A percentile compares a stretch with the other conserved stretches of the same genome.
phyloP scores from a whole-genome alignment of 2,113 vertebrate genomes.

The Oreochromis niloticus region DNA sequence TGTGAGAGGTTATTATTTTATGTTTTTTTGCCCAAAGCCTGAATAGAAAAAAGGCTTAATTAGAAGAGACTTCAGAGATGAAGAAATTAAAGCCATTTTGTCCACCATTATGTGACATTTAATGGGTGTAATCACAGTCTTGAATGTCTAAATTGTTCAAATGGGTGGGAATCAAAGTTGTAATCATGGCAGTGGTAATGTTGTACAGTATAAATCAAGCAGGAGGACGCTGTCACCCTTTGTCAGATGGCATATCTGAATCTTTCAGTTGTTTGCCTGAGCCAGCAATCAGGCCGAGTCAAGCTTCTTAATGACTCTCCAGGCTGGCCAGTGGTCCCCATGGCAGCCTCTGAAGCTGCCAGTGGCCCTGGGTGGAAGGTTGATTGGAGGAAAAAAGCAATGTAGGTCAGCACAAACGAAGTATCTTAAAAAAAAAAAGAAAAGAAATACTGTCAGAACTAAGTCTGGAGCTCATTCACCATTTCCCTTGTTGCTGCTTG shows the following conservation, averaged over 20 bases:
- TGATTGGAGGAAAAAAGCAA: slow-evolving; percentile 65
- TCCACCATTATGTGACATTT: not conserved
- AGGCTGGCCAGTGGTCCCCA: slow-evolving; percentile 26
- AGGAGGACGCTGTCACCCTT: slow-evolving; percentile 38
- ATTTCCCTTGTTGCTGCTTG: slow-evolving; percentile 14
- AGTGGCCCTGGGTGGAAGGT: slow-evolving; percentile 25
- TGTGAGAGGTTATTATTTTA: not conserved
- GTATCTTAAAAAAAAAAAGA: slow-evolving; percentile 17
- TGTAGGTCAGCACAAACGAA: slow-evolving; percentile 62
- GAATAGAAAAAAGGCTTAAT: not conserved
- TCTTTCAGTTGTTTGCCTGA: slow-evolving; percentile 28
- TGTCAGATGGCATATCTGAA: slow-evolving; percentile 25
- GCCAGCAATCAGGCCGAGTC: slow-evolving; percentile 51
- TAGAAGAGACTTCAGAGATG: not conserved
- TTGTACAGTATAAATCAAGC: slow-evolving; percentile 40
- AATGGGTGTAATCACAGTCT: not conserved
- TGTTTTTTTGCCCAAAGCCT: not conserved
- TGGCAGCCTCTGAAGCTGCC: slow-evolving; percentile 10
- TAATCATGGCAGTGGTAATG: not conserved
- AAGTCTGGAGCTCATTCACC: slow-evolving; percentile 47
- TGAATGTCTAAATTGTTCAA: not conserved
- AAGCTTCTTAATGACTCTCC: slow-evolving; percentile 44
- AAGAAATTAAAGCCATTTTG: not conserved
- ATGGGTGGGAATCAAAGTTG: not conserved
- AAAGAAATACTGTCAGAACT: slow-evolving; percentile 34